Conservation (phyloP, 2,888 invertebrate species). For the Tricholauxania praeusta region DNA sequence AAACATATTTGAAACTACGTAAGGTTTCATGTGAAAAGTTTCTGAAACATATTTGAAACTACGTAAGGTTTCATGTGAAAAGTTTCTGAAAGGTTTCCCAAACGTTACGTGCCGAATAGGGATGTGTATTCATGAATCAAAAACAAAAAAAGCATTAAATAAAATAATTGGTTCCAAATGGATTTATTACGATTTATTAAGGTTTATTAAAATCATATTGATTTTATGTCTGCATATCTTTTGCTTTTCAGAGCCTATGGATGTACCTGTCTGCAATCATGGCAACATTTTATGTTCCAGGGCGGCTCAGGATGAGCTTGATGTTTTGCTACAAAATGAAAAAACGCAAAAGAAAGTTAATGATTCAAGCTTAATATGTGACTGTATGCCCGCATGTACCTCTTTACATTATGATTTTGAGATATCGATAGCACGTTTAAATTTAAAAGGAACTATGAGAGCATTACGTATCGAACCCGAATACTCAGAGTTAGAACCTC, state of each 20-base stretch:
- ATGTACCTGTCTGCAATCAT: constrained; percentile 64
- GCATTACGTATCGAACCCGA: constrained; percentile 61
- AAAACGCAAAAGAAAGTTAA: constrained; percentile 54
- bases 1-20: too few species aligned
- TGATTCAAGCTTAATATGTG: constrained; percentile 55
- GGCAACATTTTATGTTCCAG: constrained; percentile 63
- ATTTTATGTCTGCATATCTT: background rate
- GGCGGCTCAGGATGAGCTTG: constrained; percentile 59
- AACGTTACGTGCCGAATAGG: too few species aligned
- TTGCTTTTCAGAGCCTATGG: constrained; percentile 60
- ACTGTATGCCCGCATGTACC: constrained; percentile 64
- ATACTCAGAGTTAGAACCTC: constrained; percentile 55
- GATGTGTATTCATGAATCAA: too few species aligned
- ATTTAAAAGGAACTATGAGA: constrained; percentile 53
- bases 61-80: too few species aligned
- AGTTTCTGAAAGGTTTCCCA: too few species aligned
- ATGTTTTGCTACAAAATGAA: constrained; percentile 57
- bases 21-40: too few species aligned
- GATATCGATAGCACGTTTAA: constrained; percentile 59
- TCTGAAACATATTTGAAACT: too few species aligned
- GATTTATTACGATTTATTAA: too few species aligned
- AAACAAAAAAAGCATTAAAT: too few species aligned
- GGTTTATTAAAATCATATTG: background rate
- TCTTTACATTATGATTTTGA: constrained; percentile 65
- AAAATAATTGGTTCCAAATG: too few species aligned